Base-by-base conservation (phyloP, 2,113 vertebrate genomes). In the Nerophis lumbriciformis region DNA sequence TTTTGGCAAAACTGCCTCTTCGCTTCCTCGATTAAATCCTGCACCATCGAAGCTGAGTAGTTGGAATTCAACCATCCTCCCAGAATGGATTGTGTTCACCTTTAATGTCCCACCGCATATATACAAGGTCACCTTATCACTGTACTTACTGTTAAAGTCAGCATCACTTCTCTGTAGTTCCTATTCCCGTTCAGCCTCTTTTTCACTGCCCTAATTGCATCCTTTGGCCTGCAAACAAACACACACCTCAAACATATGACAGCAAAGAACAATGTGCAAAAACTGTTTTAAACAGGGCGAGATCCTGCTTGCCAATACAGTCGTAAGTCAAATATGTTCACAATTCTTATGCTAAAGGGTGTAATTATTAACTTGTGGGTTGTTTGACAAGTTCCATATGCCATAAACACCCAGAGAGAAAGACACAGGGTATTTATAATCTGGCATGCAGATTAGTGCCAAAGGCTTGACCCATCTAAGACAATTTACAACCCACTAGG, bases 131-230 rank as follows among this genome's bases (percentile, higher is more conserved):
- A 39, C 28, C 12, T 21, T 12, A 47, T 2, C 39, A 3, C 21
- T 62, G 15, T 19, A 66, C 95, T 94, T 82, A 99, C 97, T 51
- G 95, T 99, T 79, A 99, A 86, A 0, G 95, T 93, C 82, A 99
- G 79, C 95, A 99, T 99, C 78, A 99, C 97, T 77, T 99, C 97
- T 70, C 94, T 91, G 78, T 96, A 98, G 87, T 99, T 99, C 79
- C 90, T 93, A 88, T 98, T 99, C 66, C 96, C 96, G 19, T 93
- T 96, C 64, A 99, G 89, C 62, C 94, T 93, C 86, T 99, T 99
- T 89, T 97, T 99, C 63, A 99, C 88, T 0, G 96, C 97, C 74
- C 93, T 92, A 64, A 99, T 95, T 52, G 97, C 97, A 82, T 99
- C 97, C 79, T 97, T 99, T 56, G 97, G 97, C 57, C 97, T 99